Base-by-base conservation (phyloP, 2,888 invertebrate species). In the Macaria liturata region DNA sequence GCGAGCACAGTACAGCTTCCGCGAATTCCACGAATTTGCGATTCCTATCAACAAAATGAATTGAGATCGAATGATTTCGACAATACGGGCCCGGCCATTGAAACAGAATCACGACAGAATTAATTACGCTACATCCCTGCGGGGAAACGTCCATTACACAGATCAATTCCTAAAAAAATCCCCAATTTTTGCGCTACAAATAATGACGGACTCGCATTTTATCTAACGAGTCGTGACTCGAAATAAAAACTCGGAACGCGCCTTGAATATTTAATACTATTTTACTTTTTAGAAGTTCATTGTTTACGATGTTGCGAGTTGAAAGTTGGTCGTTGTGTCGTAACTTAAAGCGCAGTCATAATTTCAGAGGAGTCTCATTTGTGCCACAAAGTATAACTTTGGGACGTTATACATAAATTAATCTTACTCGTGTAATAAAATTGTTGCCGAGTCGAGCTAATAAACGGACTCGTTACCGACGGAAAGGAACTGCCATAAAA, bases 141-240 rank as follows among this genome's bases (percentile, higher is more conserved):
- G 64, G 68, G 70, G 72, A 67, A 65, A 66, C 64, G 69, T 62
- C 73, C 73, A 73, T 75, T 72, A 70, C 68, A 68, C 64, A 61
- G 69, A 67, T 59, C 72, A 74, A 81, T 78, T 73, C 74, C 69
- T 68, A 69, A 64, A 71, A 74, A 74, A 66, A 46, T 48, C 49
- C 54, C 43, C 46, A 47, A 55, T 68, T 69, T 67, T 58, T 59
- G 57, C 56, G 57, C 59, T 66, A 65, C 69, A 71, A 75, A 75
- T 82, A 80, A 82, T 84, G 80, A 80, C 72, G 70, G 76, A 83
- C 78, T 78, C 75, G 77, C 79, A 80, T 82, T 81, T 83, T 77
- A 80, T 82, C 79, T 81, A 59, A 78, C 76, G 67, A 77, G 75
- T 74, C 80, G 80, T 80, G 74, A 78, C 75, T 76, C 66, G 75